phyloP scores from a whole-genome alignment of 2,113 vertebrate genomes.

The Hydropotes inermis region DNA sequence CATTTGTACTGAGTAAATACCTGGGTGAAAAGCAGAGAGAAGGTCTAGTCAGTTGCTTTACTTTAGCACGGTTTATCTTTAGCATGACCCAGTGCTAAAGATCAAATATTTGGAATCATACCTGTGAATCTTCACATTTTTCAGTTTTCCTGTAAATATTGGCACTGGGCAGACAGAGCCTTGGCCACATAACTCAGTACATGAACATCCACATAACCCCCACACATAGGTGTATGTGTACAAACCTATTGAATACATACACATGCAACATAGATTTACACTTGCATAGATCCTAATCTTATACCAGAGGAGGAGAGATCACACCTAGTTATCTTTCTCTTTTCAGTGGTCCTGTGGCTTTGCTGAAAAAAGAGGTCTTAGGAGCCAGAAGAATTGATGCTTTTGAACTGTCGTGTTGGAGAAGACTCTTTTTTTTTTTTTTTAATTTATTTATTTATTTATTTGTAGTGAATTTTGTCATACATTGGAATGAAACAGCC shows the following conservation, averaged over 20 bases:
- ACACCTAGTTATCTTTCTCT: neutral
- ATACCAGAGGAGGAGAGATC: neutral
- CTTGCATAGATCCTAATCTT: neutral
- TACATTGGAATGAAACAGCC: too few relatives aligned
- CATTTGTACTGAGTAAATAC: neutral
- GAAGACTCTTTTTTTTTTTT: neutral
- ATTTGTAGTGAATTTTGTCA: too few relatives aligned
- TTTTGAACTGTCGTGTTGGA: neutral
- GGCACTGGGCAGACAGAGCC: neutral
- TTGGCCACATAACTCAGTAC: neutral
- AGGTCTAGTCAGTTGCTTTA: neutral
- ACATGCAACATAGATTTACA: neutral
- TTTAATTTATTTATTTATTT: too few relatives aligned
- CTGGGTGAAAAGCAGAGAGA: neutral
- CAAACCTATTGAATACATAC: neutral
- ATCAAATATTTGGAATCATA: neutral
- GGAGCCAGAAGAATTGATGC: neutral
- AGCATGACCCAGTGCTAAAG: neutral
- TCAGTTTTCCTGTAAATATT: neutral
- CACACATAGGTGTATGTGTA: neutral
- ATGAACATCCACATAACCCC: neutral
- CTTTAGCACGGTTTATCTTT: neutral
- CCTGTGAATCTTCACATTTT: neutral
- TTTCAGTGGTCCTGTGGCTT: neutral
- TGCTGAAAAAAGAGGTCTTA: conserved; percentile 18